Percentiles rank a stretch among this genome's conserved stretches.
These are phyloP conservation scores for Oeneis ivallda DNA, from an alignment of 2,888 invertebrate species.

Conservation along the genomic window DNA sequence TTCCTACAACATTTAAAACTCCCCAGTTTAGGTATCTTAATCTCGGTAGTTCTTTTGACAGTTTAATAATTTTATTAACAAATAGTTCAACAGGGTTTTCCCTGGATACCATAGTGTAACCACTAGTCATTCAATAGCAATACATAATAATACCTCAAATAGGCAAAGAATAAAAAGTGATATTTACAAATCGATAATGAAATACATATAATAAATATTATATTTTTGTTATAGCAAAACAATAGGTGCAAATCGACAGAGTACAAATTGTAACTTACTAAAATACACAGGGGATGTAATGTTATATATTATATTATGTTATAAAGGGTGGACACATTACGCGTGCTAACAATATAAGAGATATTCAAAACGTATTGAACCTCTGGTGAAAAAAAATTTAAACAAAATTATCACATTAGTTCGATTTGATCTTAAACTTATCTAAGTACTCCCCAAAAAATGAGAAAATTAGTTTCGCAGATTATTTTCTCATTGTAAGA, in stretches of 20 bases:
- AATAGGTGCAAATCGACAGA: conserved; percentile 53
- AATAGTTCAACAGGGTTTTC: conserved; percentile 18
- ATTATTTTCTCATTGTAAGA: too few species aligned
- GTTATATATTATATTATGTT: conserved; percentile 30
- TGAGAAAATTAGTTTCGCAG: too few species aligned
- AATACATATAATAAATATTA: conserved; percentile 18
- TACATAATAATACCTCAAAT: conserved; percentile 58
- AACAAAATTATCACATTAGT: too few species aligned
- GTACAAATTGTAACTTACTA: conserved; percentile 57
- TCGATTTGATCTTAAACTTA: too few species aligned
- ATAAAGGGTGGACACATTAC: too few species aligned
- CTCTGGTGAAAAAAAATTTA: too few species aligned
- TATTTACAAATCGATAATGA: conserved; percentile 30
- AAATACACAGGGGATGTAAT: conserved; percentile 44
- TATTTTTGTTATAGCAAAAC: conserved; percentile 13
- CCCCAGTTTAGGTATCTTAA: neutral
- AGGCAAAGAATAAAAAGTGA: conserved; percentile 43
- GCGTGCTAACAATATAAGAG: too few species aligned
- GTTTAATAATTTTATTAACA: neutral
- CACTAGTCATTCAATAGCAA: conserved; percentile 75
- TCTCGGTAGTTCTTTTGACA: neutral
- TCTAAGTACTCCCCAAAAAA: too few species aligned
- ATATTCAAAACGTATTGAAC: too few species aligned
- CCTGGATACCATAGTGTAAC: conserved; percentile 36
- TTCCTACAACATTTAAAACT: too few species aligned